A percentile compares a stretch with the other conserved stretches of the same genome.
These are phyloP conservation scores for Zaprionus ghesquierei DNA, from an alignment of 1,140 invertebrate genomes.

Conservation along the genomic window DNA sequence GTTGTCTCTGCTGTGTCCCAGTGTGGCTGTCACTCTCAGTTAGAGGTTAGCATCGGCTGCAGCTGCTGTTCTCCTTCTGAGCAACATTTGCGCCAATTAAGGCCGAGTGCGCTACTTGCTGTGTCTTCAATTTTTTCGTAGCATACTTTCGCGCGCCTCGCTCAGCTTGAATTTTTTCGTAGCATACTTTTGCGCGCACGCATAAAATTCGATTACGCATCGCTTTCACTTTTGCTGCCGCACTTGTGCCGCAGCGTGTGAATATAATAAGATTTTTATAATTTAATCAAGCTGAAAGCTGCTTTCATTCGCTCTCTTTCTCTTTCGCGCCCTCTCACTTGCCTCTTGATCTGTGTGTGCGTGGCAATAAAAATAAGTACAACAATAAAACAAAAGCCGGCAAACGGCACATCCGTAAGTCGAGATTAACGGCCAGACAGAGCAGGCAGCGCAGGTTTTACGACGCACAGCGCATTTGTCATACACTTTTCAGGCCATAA, in stretches of 20 bases:
- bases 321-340: not conserved
- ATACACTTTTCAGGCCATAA: constrained; percentile 78
- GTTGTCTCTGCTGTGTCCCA: not conserved
- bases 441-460: constrained; percentile 54
- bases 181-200: constrained; percentile 42
- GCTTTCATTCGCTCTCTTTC: not conserved
- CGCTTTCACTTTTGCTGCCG: not conserved
- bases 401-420: constrained; percentile 54
- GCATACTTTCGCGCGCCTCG: constrained; percentile 37
- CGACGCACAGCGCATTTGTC: constrained; percentile 75
- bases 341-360: constrained; percentile 42
- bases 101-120: constrained; percentile 16
- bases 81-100: constrained; percentile 41
- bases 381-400: constrained; percentile 76
- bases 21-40: constrained; percentile 39
- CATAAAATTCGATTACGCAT: constrained; percentile 53
- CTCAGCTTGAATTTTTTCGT: constrained; percentile 14
- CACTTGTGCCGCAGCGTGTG: constrained; percentile 30
- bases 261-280: constrained; percentile 78
- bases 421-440: constrained; percentile 60
- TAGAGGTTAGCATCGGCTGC: constrained; percentile 23
- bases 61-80: constrained; percentile 11
- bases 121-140: constrained; percentile 11
- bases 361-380: constrained; percentile 77
- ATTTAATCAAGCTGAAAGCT: constrained; percentile 74